A percentile compares a stretch with the other conserved stretches of the same genome.
phyloP scores from a whole-genome alignment of 2,888 invertebrate species.

The Harpalus rubripes region DNA sequence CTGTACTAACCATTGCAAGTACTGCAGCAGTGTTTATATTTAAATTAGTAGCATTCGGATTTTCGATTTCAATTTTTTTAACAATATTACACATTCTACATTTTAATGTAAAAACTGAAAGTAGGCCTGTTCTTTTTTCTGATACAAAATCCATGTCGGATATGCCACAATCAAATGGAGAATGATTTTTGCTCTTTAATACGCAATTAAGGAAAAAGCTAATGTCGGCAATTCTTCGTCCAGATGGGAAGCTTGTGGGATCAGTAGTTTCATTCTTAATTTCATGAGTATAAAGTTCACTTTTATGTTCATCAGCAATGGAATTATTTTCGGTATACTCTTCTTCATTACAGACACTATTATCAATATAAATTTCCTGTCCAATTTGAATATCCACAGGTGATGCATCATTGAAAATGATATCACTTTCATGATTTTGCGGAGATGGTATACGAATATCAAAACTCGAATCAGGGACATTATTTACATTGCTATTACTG shows the following conservation, averaged over 20 bases:
- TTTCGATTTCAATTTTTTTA: slow-evolving; percentile 23
- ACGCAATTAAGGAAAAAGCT: not conserved
- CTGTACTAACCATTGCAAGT: slow-evolving; percentile 41
- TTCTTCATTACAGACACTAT: slow-evolving; percentile 9
- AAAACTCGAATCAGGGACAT: too few relatives aligned
- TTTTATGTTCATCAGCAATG: not conserved
- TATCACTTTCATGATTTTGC: too few relatives aligned
- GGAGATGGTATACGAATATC: too few relatives aligned
- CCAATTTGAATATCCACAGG: too few relatives aligned
- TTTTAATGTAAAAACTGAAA: not conserved
- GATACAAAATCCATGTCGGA: slow-evolving; percentile 33
- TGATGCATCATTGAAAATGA: too few relatives aligned
- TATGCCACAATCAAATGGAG: slow-evolving; percentile 21
- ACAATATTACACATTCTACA: slow-evolving; percentile 20
- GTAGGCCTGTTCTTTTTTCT: slow-evolving; percentile 16
- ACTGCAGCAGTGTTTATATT: slow-evolving; percentile 49
- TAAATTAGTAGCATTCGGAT: slow-evolving; percentile 15
- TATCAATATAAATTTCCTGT: not conserved
- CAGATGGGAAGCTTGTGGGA: slow-evolving; percentile 11
- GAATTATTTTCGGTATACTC: not conserved
- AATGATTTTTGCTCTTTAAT: slow-evolving; percentile 7
- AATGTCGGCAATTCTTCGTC: slow-evolving; percentile 31
- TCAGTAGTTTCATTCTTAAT: not conserved
- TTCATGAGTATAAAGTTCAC: slow-evolving; percentile 6
- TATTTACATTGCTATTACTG: not conserved